Conservation (phyloP, 2,888 invertebrate species). For the Chironomus tentans region DNA sequence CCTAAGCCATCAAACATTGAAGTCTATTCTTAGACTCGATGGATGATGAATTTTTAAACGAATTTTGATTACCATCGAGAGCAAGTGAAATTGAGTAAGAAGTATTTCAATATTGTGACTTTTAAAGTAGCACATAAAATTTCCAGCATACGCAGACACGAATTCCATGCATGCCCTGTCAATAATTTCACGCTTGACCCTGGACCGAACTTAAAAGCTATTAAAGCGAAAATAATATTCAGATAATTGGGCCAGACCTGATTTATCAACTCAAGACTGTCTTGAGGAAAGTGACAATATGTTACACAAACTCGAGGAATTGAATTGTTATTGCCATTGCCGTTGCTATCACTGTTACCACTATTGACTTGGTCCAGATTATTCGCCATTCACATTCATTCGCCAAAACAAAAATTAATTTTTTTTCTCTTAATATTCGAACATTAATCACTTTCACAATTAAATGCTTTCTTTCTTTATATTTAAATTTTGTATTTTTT, state of each 20-base stretch:
- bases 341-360: not conserved
- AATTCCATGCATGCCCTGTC: no score
- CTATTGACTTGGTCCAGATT: not conserved
- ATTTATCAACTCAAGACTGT: not conserved
- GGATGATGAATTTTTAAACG: no score
- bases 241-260: not conserved
- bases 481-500: no score
- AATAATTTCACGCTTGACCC: no score
- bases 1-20: no score
- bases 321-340: not conserved
- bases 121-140: no score
- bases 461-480: not conserved
- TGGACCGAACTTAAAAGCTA: not conserved
- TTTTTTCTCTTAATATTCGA: not conserved
- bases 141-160: no score
- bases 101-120: no score
- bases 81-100: not conserved
- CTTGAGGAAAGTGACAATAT: not conserved
- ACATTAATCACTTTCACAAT: slow-evolving; percentile 7
- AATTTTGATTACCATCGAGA: not conserved
- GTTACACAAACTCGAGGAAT: not conserved
- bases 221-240: no score
- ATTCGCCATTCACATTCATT: not conserved
- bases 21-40: no score
- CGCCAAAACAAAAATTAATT: not conserved